Conservation (phyloP, 2,888 invertebrate genomes). For the Dryococelus australis region DNA sequence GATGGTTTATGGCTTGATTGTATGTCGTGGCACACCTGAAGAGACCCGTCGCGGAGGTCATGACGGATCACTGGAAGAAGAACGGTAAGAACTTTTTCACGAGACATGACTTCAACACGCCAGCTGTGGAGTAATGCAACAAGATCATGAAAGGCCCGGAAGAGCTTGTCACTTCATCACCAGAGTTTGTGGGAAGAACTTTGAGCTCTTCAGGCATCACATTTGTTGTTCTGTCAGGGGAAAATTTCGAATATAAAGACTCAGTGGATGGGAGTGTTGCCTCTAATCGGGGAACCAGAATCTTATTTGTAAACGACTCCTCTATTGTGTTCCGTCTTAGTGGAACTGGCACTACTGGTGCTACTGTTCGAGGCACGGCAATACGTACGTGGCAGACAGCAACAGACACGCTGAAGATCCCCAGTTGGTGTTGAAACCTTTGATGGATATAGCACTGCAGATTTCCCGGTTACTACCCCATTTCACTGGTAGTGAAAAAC, state of each 20-base stretch:
- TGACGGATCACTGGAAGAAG: conserved; percentile 85
- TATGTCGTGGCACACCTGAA: conserved; percentile 72
- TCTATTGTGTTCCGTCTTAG: conserved; percentile 92
- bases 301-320: conserved; percentile 94
- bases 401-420: conserved; percentile 51
- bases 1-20: conserved; percentile 99
- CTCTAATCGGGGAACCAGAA: conserved; percentile 77
- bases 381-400: conserved; percentile 76
- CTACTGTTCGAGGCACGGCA: conserved; percentile 94
- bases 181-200: conserved; percentile 59
- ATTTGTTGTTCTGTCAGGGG: conserved; percentile 72
- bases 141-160: conserved; percentile 89
- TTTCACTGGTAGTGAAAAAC: no score
- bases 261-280: conserved; percentile 92
- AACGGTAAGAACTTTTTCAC: conserved; percentile 96
- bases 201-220: neutral
- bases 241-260: conserved; percentile 96
- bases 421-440: neutral
- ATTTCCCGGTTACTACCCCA: no score
- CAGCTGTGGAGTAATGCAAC: conserved; percentile 84
- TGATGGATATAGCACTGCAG: no score
- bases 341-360: conserved; percentile 97
- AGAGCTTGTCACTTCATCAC: conserved; percentile 67
- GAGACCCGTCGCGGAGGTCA: conserved; percentile 76
- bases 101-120: conserved; percentile 98